These are phyloP conservation scores for Platynereis dumerilii DNA, from an alignment of 2,888 invertebrate species.

Conservation along the genomic window DNA sequence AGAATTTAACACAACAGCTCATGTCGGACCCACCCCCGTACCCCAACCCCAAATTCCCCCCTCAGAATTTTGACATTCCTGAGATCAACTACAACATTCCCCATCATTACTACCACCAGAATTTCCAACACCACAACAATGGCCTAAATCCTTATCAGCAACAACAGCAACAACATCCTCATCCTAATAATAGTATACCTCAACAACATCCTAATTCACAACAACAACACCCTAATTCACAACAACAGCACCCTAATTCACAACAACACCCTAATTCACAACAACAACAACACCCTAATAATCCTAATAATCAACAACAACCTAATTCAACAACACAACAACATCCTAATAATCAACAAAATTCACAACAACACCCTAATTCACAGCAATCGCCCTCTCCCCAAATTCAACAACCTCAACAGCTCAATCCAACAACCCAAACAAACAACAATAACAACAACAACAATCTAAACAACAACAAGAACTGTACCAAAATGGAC, in stretches of 20 bases:
- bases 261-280: slow-evolving; percentile 3
- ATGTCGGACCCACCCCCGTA: slow-evolving; percentile 8
- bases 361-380: slow-evolving; percentile 9
- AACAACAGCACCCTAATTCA: slow-evolving; percentile 11
- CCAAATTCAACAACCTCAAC: slow-evolving; percentile 6
- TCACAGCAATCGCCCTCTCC: slow-evolving; percentile 17
- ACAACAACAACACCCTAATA: neutral
- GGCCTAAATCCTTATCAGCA: neutral
- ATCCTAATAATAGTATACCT: neutral
- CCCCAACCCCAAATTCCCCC: slow-evolving; percentile 54
- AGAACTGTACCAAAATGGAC: neutral
- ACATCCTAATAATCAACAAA: neutral
- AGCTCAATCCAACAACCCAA: neutral
- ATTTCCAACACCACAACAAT: neutral
- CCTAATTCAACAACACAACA: no score
- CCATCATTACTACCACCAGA: neutral
- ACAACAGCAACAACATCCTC: slow-evolving; percentile 3
- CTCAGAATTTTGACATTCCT: slow-evolving; percentile 59
- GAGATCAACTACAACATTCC: slow-evolving; percentile 42
- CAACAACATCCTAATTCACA: neutral
- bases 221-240: neutral
- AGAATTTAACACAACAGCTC: slow-evolving; percentile 6
- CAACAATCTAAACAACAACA: slow-evolving; percentile 10
- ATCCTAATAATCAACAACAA: slow-evolving; percentile 2
- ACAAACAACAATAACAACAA: neutral